A percentile compares a stretch with the other conserved stretches of the same genome.
Evolutionary conservation across 2,888 invertebrate genomes (phyloP).

Genomic region (Lacanobia oleracea): DNA sequence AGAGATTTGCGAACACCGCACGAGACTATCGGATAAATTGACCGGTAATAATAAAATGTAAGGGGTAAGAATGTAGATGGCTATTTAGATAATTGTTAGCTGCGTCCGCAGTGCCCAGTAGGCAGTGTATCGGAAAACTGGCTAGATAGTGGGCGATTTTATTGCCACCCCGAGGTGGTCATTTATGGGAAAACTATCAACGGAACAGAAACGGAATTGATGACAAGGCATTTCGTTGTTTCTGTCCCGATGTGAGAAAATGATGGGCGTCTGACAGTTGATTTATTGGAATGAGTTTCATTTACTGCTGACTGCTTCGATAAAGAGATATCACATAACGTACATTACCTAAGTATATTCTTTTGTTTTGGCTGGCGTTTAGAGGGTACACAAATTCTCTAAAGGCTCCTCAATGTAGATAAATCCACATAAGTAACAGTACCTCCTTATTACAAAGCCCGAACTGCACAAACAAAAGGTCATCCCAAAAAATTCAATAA

Average conservation of each 20-base stretch:
- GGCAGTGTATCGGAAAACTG: conserved; percentile 89
- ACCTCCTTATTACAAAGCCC: background rate
- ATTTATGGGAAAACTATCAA: conserved; percentile 90
- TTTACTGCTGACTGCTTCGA: conserved; percentile 43
- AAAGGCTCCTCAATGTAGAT: background rate
- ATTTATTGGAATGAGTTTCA: conserved; percentile 60
- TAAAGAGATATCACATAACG: conserved; percentile 14
- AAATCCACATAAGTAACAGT: background rate
- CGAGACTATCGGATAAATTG: conserved; percentile 86
- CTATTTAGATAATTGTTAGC: conserved; percentile 91
- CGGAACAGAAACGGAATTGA: conserved; percentile 78
- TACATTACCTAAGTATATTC: background rate
- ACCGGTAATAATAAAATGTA: conserved; percentile 91
- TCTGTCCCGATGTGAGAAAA: conserved; percentile 74
- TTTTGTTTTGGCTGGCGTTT: conserved; percentile 8
- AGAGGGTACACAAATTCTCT: background rate
- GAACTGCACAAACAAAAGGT: conserved; percentile 53
- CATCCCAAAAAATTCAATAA: conserved; percentile 62
- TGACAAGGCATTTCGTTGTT: conserved; percentile 84
- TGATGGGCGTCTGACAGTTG: conserved; percentile 70
- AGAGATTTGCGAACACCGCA: conserved; percentile 86
- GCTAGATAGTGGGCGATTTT: conserved; percentile 84
- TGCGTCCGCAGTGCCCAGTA: conserved; percentile 80
- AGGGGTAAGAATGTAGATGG: conserved; percentile 91
- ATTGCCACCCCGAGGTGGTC: conserved; percentile 87